A percentile compares a stretch with the other conserved stretches of the same genome.
Conservation (phyloP, 2,888 invertebrate genomes). For the Scaptomyza tumidula region DNA sequence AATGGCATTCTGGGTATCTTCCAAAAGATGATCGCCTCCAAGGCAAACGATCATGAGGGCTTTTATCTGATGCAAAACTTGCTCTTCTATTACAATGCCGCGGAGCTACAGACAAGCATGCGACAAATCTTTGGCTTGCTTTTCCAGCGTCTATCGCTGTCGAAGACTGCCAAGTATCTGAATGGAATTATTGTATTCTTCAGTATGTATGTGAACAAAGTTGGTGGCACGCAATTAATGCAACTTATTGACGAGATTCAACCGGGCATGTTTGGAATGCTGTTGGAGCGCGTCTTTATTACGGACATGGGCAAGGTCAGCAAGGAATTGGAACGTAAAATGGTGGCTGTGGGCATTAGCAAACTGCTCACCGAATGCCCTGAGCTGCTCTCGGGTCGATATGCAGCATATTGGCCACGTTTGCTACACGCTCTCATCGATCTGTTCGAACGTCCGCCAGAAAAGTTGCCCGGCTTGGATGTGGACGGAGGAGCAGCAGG, state of each 20-base stretch:
- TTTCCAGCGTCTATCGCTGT: constrained; percentile 96
- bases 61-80: constrained; percentile 95
- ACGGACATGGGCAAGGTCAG: constrained; percentile 94
- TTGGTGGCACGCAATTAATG: constrained; percentile 90
- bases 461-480: constrained; percentile 82
- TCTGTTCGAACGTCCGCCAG: constrained; percentile 95
- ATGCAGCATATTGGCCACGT: constrained; percentile 87
- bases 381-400: constrained; percentile 88
- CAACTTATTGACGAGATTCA: constrained; percentile 94
- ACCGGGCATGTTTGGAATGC: constrained; percentile 97
- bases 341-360: constrained; percentile 95
- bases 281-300: constrained; percentile 94
- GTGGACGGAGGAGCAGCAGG: constrained; percentile 14
- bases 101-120: constrained; percentile 90
- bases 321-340: constrained; percentile 93
- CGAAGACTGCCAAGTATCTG: constrained; percentile 97
- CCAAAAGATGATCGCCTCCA: constrained; percentile 98
- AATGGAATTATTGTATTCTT: constrained; percentile 96
- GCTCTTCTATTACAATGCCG: constrained; percentile 92
- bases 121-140: constrained; percentile 95
- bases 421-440: constrained; percentile 91
- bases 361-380: constrained; percentile 92
- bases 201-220: constrained; percentile 92
- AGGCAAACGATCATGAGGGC: constrained; percentile 97
- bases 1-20: constrained; percentile 95